These are phyloP conservation scores for Tachypleus tridentatus DNA, from an alignment of 1,140 invertebrate species.

Conservation along the genomic window DNA sequence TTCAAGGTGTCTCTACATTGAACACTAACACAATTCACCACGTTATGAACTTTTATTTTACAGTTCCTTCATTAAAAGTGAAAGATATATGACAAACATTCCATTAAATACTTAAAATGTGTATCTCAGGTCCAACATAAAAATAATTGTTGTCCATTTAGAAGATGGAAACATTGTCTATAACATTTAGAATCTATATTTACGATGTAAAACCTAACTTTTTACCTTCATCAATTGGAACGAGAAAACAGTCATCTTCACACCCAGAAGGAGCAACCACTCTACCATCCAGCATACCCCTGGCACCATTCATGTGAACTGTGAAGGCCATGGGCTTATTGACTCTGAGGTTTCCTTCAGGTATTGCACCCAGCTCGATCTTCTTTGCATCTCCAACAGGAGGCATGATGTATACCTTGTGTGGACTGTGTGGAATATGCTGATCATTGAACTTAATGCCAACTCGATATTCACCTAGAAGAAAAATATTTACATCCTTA, in stretches of 20 bases:
- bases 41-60: too few relatives aligned
- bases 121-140: too few relatives aligned
- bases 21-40: too few relatives aligned
- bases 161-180: too few relatives aligned
- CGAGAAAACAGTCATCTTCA: slow-evolving; percentile 92
- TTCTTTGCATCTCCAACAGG: slow-evolving; percentile 87
- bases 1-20: too few relatives aligned
- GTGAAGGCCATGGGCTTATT: slow-evolving; percentile 91
- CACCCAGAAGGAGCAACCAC: slow-evolving; percentile 77
- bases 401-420: slow-evolving; percentile 78
- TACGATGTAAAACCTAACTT: not conserved
- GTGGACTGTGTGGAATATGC: slow-evolving; percentile 94
- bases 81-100: too few relatives aligned
- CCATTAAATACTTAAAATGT: too few relatives aligned
- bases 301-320: slow-evolving; percentile 84
- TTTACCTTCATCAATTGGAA: slow-evolving; percentile 77
- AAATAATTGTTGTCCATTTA: too few relatives aligned
- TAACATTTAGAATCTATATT: too few relatives aligned
- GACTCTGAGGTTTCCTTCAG: slow-evolving; percentile 52
- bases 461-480: slow-evolving; percentile 76
- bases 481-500: not conserved
- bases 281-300: slow-evolving; percentile 79
- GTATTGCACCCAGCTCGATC: slow-evolving; percentile 82
- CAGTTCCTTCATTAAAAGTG: too few relatives aligned
- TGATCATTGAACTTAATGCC: slow-evolving; percentile 96